Evolutionary conservation across 1,140 invertebrate genomes (phyloP).

Genomic region (Aphis craccivora): DNA sequence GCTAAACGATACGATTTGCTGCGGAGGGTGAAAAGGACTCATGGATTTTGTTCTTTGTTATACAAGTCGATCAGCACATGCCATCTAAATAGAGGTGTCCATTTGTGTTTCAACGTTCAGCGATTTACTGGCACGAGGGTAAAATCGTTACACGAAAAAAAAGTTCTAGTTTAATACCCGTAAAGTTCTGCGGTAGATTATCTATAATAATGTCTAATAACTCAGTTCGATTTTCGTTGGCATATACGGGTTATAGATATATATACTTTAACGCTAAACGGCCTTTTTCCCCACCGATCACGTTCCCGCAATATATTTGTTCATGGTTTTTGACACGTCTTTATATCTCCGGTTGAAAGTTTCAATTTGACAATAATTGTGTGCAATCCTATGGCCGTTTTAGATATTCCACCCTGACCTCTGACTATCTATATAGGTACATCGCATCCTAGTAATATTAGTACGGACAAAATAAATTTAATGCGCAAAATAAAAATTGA

Average conservation of each 20-base stretch:
- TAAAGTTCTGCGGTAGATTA: not conserved
- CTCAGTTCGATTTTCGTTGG: not conserved
- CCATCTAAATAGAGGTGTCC: not conserved
- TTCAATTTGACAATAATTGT: not conserved
- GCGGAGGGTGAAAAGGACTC: not conserved
- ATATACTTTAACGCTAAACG: not conserved
- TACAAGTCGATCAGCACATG: not conserved
- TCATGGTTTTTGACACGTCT: not conserved
- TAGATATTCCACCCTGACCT: not conserved
- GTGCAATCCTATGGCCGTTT: not conserved
- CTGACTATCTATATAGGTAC: not conserved
- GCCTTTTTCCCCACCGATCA: not conserved
- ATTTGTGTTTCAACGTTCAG: not conserved
- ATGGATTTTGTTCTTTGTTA: not conserved
- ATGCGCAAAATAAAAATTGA: not conserved
- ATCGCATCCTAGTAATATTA: not conserved
- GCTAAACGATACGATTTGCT: not conserved
- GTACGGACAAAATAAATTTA: not conserved
- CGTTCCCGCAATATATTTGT: not conserved
- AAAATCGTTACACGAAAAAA: slow-evolving; percentile 12
- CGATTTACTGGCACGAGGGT: not conserved
- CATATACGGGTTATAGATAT: not conserved
- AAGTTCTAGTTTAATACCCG: not conserved
- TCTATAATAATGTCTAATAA: slow-evolving; percentile 14
- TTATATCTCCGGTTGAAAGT: not conserved